Evolutionary conservation across 2,888 invertebrate genomes (phyloP).

Genomic region (Lymantria dispar): DNA sequence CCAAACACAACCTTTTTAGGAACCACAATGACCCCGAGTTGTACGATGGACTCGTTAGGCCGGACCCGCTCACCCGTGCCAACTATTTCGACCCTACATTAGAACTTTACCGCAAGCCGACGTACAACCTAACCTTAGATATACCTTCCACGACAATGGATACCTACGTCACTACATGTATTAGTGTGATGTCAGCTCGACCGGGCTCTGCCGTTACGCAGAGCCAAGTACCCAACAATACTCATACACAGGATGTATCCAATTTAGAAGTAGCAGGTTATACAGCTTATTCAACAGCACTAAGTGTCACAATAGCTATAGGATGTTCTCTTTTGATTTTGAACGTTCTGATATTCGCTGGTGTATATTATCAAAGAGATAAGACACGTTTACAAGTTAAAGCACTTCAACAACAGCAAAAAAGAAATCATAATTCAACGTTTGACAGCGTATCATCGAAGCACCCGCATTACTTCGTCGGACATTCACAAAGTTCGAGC

Average conservation of each 20-base stretch:
- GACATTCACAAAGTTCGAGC: constrained; percentile 90
- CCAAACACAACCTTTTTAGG: constrained; percentile 94
- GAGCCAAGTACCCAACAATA: constrained; percentile 78
- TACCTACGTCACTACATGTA: constrained; percentile 86
- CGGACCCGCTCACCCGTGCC: constrained; percentile 88
- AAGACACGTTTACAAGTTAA: constrained; percentile 91
- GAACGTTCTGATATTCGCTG: constrained; percentile 92
- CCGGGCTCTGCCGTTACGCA: constrained; percentile 75
- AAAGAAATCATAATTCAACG: constrained; percentile 81
- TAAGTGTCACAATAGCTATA: constrained; percentile 90
- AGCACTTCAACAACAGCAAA: constrained; percentile 87
- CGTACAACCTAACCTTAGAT: constrained; percentile 80
- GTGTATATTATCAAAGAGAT: constrained; percentile 91
- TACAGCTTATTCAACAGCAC: constrained; percentile 88
- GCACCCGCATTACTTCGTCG: constrained; percentile 90
- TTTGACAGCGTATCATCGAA: constrained; percentile 84
- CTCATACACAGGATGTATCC: constrained; percentile 89
- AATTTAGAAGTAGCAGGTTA: constrained; percentile 90
- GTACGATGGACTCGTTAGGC: constrained; percentile 94
- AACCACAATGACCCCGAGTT: constrained; percentile 94
- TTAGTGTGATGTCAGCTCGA: constrained; percentile 87
- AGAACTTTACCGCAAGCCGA: constrained; percentile 84
- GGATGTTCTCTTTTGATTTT: constrained; percentile 91
- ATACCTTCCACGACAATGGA: constrained; percentile 82
- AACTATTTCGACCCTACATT: constrained; percentile 84